These are phyloP conservation scores for Chaunax sp. DNA, from an alignment of 2,797 vertebrate genomes.

Conservation along the genomic window DNA sequence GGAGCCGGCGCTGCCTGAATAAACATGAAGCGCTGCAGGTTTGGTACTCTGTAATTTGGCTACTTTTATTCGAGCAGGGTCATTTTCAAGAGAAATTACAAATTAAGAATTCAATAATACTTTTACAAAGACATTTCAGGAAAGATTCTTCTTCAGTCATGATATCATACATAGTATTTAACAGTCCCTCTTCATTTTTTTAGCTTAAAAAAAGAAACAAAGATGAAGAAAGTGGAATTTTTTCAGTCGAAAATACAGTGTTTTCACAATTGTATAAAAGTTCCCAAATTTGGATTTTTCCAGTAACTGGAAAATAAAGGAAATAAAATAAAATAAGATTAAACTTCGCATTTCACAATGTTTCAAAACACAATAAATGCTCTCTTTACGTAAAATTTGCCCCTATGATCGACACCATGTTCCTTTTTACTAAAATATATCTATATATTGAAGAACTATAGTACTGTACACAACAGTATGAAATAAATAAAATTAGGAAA, in stretches of 20 bases:
- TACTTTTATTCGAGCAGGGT: slow-evolving; percentile 99
- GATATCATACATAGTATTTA: slow-evolving; percentile 99
- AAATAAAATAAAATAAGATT: slow-evolving; percentile 95
- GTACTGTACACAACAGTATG: slow-evolving; percentile 99
- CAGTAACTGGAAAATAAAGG: slow-evolving; percentile 97
- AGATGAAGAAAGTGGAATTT: slow-evolving; percentile 99
- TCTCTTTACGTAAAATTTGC: slow-evolving; percentile 99
- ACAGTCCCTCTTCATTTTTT: slow-evolving; percentile 99
- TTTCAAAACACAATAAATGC: slow-evolving; percentile 99
- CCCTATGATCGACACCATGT: slow-evolving; percentile 99
- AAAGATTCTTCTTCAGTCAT: slow-evolving; percentile 97
- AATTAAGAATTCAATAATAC: slow-evolving; percentile 99
- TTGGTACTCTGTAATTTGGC: slow-evolving; percentile 92
- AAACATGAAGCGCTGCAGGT: slow-evolving; percentile 57
- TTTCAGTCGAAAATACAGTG: slow-evolving; percentile 99
- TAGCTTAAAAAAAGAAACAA: slow-evolving; percentile 92
- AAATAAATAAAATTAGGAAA: slow-evolving; percentile 99
- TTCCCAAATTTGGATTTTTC: slow-evolving; percentile 99
- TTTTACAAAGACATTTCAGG: slow-evolving; percentile 99
- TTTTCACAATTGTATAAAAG: slow-evolving; percentile 99
- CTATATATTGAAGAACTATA: slow-evolving; percentile 99
- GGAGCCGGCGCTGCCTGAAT: slow-evolving; percentile 30
- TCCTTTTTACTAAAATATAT: slow-evolving; percentile 99
- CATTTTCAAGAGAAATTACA: slow-evolving; percentile 99
- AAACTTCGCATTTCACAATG: slow-evolving; percentile 99